Conservation (phyloP, 2,888 invertebrate genomes). For the Geophilus truncorum region DNA sequence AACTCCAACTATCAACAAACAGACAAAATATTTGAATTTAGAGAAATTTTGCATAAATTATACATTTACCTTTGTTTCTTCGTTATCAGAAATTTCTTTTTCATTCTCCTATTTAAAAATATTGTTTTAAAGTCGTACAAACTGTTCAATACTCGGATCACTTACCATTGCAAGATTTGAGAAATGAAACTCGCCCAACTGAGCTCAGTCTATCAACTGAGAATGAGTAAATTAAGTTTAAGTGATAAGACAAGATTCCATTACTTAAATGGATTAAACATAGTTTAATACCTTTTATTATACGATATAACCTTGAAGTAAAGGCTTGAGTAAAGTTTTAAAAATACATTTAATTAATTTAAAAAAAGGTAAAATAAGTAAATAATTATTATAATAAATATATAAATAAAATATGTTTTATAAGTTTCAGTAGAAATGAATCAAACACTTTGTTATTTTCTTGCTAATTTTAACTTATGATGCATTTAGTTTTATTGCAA, state of each 20-base stretch:
- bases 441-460: background rate
- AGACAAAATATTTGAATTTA: background rate
- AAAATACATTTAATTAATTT: too few relatives aligned
- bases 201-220: background rate
- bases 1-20: background rate
- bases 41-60: background rate
- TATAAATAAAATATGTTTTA: too few relatives aligned
- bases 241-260: background rate
- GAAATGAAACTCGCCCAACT: too few relatives aligned
- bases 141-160: too few relatives aligned
- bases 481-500: too few relatives aligned
- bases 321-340: background rate
- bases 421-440: too few relatives aligned
- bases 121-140: too few relatives aligned
- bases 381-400: too few relatives aligned
- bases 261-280: background rate
- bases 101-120: background rate
- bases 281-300: background rate
- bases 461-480: too few relatives aligned
- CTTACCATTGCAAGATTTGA: too few relatives aligned
- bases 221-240: background rate
- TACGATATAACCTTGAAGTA: background rate
- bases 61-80: background rate
- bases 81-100: background rate
- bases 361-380: too few relatives aligned